A percentile compares a stretch with the other conserved stretches of the same genome.
phyloP scores from a whole-genome alignment of 1,140 invertebrate genomes.

The Harlomillsia oculata region DNA sequence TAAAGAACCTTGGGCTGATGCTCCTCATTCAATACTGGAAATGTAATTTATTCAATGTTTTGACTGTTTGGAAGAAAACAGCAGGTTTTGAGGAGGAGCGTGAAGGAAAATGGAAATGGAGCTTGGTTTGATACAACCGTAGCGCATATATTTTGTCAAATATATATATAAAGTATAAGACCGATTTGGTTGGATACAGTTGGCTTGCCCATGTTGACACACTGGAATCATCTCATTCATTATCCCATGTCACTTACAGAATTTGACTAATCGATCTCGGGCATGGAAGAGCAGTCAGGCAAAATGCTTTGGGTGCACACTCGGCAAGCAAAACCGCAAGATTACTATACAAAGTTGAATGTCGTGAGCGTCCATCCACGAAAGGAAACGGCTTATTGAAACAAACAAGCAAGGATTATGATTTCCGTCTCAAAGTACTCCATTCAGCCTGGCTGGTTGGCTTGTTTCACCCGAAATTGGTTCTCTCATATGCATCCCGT shows the following conservation, averaged over 20 bases:
- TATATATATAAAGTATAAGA: too few relatives aligned
- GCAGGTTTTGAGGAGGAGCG: not conserved
- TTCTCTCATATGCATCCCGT: too few relatives aligned
- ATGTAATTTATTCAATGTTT: not conserved
- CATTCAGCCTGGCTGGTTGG: too few relatives aligned
- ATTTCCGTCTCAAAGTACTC: too few relatives aligned
- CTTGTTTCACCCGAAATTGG: too few relatives aligned
- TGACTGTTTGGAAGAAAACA: not conserved
- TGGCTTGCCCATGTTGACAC: not conserved
- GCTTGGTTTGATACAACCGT: too few relatives aligned
- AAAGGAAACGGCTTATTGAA: too few relatives aligned
- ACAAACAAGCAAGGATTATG: too few relatives aligned
- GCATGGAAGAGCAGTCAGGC: not conserved
- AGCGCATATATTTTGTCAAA: too few relatives aligned
- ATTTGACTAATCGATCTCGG: conserved; percentile 9
- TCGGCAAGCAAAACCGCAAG: not conserved
- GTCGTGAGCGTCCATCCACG: too few relatives aligned
- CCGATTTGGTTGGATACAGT: not conserved
- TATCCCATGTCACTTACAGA: conserved; percentile 7
- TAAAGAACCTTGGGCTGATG: too few relatives aligned
- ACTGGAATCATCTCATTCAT: not conserved
- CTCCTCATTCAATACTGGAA: not conserved
- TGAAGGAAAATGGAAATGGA: not conserved
- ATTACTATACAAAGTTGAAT: too few relatives aligned
- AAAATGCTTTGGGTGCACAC: not conserved